Base-by-base conservation (phyloP, 2,888 invertebrate genomes). In the Thymelicus lineola region DNA sequence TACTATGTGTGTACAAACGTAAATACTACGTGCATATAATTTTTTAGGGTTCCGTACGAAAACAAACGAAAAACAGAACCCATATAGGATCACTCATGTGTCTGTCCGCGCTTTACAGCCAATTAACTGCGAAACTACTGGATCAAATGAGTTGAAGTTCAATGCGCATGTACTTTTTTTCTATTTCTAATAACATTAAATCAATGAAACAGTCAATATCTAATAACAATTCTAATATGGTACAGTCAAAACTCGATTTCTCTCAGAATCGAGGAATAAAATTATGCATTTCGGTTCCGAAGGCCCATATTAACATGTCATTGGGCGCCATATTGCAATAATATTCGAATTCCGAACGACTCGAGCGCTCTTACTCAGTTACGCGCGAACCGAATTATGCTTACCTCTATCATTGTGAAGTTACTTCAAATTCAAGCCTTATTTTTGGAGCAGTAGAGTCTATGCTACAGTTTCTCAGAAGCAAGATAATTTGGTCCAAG, bases 281-380 rank as follows among this genome's bases (percentile, higher is more conserved):
- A 91, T 91, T 91, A 91, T 91, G 90, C 89, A 91, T 92, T 89
- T 88, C 88, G 88, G 79, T 78, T 81, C 85, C 87, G 71, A 76
- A 79, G 78, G 79, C 82, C 80, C 88, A 81, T 91, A 92, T 92
- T 92, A 92, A 92, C 92, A 92, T 91, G 91, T 92, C 92, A 91
- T 91, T 84, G 82, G 83, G 76, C 86, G 90, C 90, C 91, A 90
- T 92, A 89, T 90, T 92, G 90, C 82, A 80, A 87, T 87, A 88
- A 88, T 89, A 91, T 90, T 89, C 82, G 87, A 86, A 87, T 87
- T 83, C 79, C 74, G 83, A 86, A 84, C 85, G 84, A 81, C 76
- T 81, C 79, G 80, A 74, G 75, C 79, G 77, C 75, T 80, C 79
- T 77, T 78, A 78, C 77, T 75, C 72, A 68, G 64, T 59, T 70